Base-by-base conservation (phyloP, 2,888 invertebrate genomes). In the Lycocerus yunnanus region DNA sequence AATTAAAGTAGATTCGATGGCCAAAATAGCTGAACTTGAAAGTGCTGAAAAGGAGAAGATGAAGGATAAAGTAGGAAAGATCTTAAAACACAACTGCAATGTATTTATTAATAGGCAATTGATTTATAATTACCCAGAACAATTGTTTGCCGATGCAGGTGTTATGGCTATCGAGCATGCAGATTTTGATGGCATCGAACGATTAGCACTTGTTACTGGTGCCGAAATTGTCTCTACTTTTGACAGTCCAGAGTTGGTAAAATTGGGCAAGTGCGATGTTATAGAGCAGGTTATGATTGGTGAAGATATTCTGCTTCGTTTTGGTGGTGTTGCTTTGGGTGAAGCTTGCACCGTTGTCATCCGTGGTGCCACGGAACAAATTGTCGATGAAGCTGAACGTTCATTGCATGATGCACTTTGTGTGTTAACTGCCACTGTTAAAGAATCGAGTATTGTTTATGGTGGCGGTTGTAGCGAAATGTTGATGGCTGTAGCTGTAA, bases 161-260 rank as follows among this genome's bases (percentile, higher is more conserved):
- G 92, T 99, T 9, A 99, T 99, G 99, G 98, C 99, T 1, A 99
- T 99, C 81, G 99, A 99, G 85, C 99, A 99, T 86, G 99, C 99
- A 3, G 99, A 99, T 87, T 99, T 99, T 86, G 99, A 99, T 87
- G 99, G 99, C 69, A 98, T 99, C 83, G 99, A 99, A 87, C 91
- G 99, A 77, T 89, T 99, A 74, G 98, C 99, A 20, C 91, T 99
- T 18, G 99, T 99, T 13, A 97, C 98, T 77, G 99, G 97, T 71
- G 99, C 97, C 75, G 99, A 99, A 89, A 99, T 99, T 82, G 97
- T 95, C 1, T 99, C 99, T 14, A 99, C 99, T 0, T 99, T 99
- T 85, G 99, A 99, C 84, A 91, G 94, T 77, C 99, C 99, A 0
- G 94, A 96, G 13, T 88, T 93, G 81, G 97, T 97, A 4, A 97